Base-by-base conservation (phyloP, 2,113 vertebrate species). In the Dromas ardeola region DNA sequence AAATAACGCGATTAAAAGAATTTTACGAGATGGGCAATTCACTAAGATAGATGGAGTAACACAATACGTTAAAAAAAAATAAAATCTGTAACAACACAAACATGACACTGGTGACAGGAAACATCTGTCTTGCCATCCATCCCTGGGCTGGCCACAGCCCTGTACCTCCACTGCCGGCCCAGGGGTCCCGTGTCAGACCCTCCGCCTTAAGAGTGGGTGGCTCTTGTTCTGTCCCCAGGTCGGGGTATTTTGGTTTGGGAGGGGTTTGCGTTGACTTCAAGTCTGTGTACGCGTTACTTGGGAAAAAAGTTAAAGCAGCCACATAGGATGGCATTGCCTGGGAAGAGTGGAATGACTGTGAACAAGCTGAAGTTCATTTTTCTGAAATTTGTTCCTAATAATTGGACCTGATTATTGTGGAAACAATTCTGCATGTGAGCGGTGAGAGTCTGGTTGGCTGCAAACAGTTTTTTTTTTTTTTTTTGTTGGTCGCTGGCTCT, bases 1-100 rank as follows among this genome's bases (percentile, higher is more conserved):
- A 98, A 98, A 97, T 93, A 98, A 95, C 78, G 88, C 95, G 94
- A 98, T 98, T 98, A 96, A 95, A 97, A 97, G 87, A 97, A 93
- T 97, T 98, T 98, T 98, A 98, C 97, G 97, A 98, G 98, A 88
- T 58, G 27, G 91, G 43, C 91, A 72, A 36, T 95, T 98, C 91
- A 80, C 82, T 43, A 93, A 97, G 96, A 96, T 97, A 94, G 97
- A 95, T 97, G 96, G 95, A 96, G 97, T 98, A 98, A 98, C 92
- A 96, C 93, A 98, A 97, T 98, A 94, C 65, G 61, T 93, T 4
- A 30, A 13, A 29, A 79, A 42, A 45, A 53, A 71, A 96, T 94
- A 78, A 77, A 95, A 91, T 93, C 95, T 96, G 62, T 97, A 90
- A 43, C 73, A 97, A 86, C 8, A 19, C 96, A 97, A 94, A 97